Base-by-base conservation (phyloP, 2,888 invertebrate genomes). In the Plemyria rubiginata region DNA sequence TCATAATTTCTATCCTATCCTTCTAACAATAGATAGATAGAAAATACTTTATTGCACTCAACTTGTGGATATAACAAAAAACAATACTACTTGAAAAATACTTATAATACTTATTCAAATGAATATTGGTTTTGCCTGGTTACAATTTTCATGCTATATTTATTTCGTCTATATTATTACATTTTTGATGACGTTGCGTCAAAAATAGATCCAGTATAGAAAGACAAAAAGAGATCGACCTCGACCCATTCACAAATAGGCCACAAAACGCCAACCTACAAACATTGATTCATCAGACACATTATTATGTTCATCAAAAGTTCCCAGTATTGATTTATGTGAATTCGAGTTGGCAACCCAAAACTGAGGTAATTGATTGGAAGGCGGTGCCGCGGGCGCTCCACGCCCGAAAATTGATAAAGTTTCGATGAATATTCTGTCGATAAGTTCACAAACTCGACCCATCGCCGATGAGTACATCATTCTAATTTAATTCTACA, bases 351-450 rank as follows among this genome's bases (percentile, higher is more conserved):
- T 68, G 54, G 54, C 60, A 62, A 56, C 69, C 66, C 60, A 66
- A 65, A 67, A 61, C 66, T 67, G 73, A 68, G 70, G 70, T 74
- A 76, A 80, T 80, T 77, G 71, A 78, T 79, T 76, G 73, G 72
- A 70, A 73, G 74, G 67, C 60, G 59, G 7, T 65, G 72, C 78
- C 73, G 74, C 67, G 65, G 70, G 73, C 71, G 73, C 62, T 69
- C 68, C 67, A 66, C 68, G 73, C 71, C 73, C 74, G 75, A 80
- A 80, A 80, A 80, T 80, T 80, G 81, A 80, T 79, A 80, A 80
- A 80, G 80, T 80, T 80, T 75, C 67, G 70, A 75, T 76, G 80
- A 77, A 80, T 80, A 77, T 74, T 80, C 74, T 70, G 73, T 67
- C 68, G 50, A 53, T 54, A 68, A 69, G 64, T 69, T 72, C 57